Base-by-base conservation (phyloP, 2,113 vertebrate genomes). In the Myodes glareolus region DNA sequence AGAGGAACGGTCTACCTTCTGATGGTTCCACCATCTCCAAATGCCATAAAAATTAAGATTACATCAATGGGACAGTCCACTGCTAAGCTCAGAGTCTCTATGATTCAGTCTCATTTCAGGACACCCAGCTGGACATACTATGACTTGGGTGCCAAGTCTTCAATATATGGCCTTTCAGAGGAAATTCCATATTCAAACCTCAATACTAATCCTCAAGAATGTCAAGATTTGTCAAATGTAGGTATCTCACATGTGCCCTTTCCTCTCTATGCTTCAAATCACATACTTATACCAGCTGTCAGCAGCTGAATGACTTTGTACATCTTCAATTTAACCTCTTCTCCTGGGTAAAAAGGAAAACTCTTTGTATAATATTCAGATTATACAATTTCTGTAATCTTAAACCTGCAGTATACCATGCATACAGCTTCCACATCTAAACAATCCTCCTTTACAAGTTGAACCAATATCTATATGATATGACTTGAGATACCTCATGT, bases 211-310 rank as follows among this genome's bases (percentile, higher is more conserved):
- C 6, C 12, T 84, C 36, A 68, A 70, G 21, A 90, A 58, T 75
- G 50, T n/a, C 45, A 73, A 96, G 52, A 31, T n/a, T 29, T 87
- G 36, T 42, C 80, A 78, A 96, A 90, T 82, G 73, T 78, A 92
- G 23, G 25, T 23, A 25, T 93, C 25, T 92, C 65, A 42, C 3
- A 65, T 86, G 58, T 87, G 25, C 27, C 21, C 63, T 36, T 78
- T 95, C n/a, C 45, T 65, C 25, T 94, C 42, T 72, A 12, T 63
- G 68, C 16, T 45, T 55, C 0, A 87, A 92, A 77, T 78, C 81
- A n/a, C 29, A 82, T n/a, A 36, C 27, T 88, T 88, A 95, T 39
- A 47, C 16, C 23, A 92, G 81, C 29, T 78, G 9, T 31, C 68
- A 84, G 25, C 45, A 96, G 16, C 23, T 90, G 50, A 1, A 85